These are phyloP conservation scores for Gorsachius magnificus DNA, from an alignment of 2,797 vertebrate genomes.

Conservation along the genomic window DNA sequence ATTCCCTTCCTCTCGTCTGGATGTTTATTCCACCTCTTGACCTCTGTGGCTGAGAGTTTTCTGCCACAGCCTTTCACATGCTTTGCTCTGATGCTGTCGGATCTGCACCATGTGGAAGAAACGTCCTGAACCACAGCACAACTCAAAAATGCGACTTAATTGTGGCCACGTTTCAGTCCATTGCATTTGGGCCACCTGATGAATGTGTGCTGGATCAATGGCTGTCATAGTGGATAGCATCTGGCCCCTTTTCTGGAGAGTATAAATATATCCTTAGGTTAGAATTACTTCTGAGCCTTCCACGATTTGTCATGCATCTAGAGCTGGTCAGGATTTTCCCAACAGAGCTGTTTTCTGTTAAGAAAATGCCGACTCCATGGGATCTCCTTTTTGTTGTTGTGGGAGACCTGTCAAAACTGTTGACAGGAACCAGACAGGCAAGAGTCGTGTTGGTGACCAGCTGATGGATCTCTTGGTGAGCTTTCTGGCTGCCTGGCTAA, in stretches of 20 bases:
- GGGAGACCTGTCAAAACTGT: background rate
- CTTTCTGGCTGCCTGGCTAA: background rate
- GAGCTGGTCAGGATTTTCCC: background rate
- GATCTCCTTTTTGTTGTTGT: background rate
- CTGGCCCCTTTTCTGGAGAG: background rate
- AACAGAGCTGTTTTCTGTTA: background rate
- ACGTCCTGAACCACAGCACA: background rate
- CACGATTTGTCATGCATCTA: background rate
- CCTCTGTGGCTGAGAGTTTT: background rate
- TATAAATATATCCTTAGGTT: background rate
- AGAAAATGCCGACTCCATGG: background rate
- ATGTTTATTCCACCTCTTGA: background rate
- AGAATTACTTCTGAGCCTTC: background rate
- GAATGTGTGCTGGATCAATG: background rate
- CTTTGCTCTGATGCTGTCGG: background rate
- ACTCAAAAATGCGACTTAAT: background rate
- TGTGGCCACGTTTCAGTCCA: fast-evolving
- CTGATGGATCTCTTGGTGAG: background rate
- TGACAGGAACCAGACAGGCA: background rate
- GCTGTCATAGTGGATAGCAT: background rate
- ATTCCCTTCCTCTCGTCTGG: background rate
- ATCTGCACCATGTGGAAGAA: background rate
- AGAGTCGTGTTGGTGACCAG: background rate
- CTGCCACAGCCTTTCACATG: background rate
- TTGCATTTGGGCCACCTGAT: background rate